phyloP scores from a whole-genome alignment of 2,797 vertebrate species.

The Dipus sagitta region DNA sequence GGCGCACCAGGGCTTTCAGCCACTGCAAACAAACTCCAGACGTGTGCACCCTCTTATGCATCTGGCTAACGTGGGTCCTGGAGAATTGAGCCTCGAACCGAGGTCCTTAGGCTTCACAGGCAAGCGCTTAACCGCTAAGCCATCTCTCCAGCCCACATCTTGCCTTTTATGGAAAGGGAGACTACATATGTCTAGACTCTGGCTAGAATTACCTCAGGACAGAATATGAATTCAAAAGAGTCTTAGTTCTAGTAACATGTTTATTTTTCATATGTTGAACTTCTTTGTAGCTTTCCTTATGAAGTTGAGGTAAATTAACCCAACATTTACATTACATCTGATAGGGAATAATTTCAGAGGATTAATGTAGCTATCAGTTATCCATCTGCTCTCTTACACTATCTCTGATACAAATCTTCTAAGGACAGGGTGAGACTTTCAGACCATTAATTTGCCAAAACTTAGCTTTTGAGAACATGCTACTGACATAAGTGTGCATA shows the following conservation, averaged over 20 bases:
- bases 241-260: neutral
- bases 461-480: conserved; percentile 20
- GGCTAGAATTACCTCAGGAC: neutral
- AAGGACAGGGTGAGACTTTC: neutral
- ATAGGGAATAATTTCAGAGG: neutral
- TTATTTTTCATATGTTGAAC: neutral
- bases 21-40: too few relatives aligned
- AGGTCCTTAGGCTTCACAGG: too few relatives aligned
- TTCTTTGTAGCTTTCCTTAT: neutral
- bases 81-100: too few relatives aligned
- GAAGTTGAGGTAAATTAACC: conserved; percentile 17
- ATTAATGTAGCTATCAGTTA: neutral
- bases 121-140: too few relatives aligned
- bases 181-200: neutral
- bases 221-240: neutral
- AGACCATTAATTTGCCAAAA: neutral
- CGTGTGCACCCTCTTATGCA: too few relatives aligned
- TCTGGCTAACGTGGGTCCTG: too few relatives aligned
- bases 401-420: neutral
- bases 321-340: neutral
- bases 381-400: neutral
- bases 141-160: too few relatives aligned
- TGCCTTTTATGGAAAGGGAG: neutral
- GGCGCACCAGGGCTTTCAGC: too few relatives aligned
- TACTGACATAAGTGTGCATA: neutral